A percentile compares a stretch with the other conserved stretches of the same genome.
Evolutionary conservation across 2,888 invertebrate genomes (phyloP).

Genomic region (Caenorhabditis drosophilae): DNA sequence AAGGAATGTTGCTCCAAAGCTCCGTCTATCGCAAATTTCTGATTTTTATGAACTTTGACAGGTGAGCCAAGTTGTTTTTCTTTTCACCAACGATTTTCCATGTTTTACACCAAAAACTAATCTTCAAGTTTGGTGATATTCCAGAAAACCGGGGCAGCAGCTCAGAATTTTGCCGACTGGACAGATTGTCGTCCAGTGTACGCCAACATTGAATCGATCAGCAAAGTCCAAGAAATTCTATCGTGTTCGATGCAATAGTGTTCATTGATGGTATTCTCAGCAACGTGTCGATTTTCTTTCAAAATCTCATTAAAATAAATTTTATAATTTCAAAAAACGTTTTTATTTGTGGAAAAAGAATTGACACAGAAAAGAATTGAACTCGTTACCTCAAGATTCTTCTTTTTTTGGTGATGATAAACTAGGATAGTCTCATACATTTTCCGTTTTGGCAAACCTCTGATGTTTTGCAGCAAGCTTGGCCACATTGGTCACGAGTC

Average conservation of each 20-base stretch:
- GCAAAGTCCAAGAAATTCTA: constrained; percentile 28
- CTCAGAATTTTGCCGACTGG: constrained; percentile 26
- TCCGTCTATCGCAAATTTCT: constrained; percentile 30
- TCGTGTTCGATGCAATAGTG: constrained; percentile 29
- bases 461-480: constrained; percentile 28
- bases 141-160: constrained; percentile 27
- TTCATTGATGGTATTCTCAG: constrained; percentile 11
- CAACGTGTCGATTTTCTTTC: neutral
- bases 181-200: constrained; percentile 27
- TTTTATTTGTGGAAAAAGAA: neutral
- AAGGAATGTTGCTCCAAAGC: constrained; percentile 33
- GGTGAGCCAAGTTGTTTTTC: constrained; percentile 11
- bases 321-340: neutral
- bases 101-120: neutral
- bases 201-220: constrained; percentile 19
- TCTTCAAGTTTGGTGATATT: neutral
- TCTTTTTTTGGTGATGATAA: neutral
- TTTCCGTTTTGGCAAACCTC: constrained; percentile 36
- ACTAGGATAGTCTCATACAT: constrained; percentile 14
- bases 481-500: constrained; percentile 36
- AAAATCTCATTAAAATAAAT: neutral
- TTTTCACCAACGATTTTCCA: neutral
- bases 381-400: too few species aligned
- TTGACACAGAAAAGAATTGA: too few species aligned
- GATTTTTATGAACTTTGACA: constrained; percentile 27